Evolutionary conservation across 2,113 vertebrate genomes (phyloP).

Genomic region (Ceratotherium simum): DNA sequence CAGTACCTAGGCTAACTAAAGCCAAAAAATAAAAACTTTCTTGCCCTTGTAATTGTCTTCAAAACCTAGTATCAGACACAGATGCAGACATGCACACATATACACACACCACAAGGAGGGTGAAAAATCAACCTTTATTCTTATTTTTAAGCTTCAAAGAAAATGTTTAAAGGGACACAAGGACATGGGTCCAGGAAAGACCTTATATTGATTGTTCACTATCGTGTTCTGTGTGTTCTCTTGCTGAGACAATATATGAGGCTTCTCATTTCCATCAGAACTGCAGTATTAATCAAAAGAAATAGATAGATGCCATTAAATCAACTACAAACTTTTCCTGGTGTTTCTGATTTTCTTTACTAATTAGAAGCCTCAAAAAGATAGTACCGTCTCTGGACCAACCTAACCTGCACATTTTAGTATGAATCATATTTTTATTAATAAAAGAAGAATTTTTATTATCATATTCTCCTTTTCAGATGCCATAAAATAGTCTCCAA

Average conservation of each 20-base stretch:
- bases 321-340: background rate
- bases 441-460: background rate
- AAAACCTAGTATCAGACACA: background rate
- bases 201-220: background rate
- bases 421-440: background rate
- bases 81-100: background rate
- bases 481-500: background rate
- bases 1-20: background rate
- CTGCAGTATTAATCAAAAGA: background rate
- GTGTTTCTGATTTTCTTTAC: background rate
- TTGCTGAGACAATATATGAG: background rate
- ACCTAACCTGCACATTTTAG: background rate
- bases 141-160: conserved; percentile 34
- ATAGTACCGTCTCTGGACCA: background rate
- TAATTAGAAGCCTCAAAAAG: background rate
- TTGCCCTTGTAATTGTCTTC: background rate
- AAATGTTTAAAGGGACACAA: background rate
- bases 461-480: background rate
- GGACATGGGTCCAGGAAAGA: background rate
- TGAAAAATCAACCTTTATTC: background rate
- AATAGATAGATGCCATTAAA: background rate
- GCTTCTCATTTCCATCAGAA: conserved; percentile 22
- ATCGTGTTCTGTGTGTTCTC: background rate
- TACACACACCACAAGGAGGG: background rate
- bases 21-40: background rate